Base-by-base conservation (phyloP, 1,140 invertebrate genomes). In the Drosophila neocordata region DNA sequence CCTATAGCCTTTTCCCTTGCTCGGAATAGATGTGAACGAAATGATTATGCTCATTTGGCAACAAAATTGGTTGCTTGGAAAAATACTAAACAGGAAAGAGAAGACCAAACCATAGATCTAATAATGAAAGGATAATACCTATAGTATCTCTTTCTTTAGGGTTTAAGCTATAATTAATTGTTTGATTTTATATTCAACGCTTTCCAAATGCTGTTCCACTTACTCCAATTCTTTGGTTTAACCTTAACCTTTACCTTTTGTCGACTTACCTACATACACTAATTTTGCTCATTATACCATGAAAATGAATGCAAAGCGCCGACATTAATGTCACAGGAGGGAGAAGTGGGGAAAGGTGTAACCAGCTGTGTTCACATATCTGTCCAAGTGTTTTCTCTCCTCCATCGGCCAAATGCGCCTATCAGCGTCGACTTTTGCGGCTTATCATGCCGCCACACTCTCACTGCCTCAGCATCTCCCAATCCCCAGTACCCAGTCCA, bases 391-490 rank as follows among this genome's bases (percentile, higher is more conserved):
- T 31, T 31, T 11, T 27, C 34, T 55, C 13, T 44, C 41, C 37
- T 4, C 37, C 41, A 37, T 48, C 60, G 15, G 15, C 35, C 53
- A 27, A 31, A 56, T 24, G 35, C 9, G 41, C 65, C 79, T 87
- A 85, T 85, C 81, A 78, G 82, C 41, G 15, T 11, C 37, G 31
- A 61, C 75, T 72, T 62, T 60, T 53, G 60, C 35, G 20, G 65
- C 65, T 88, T 88, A 88, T 88, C 83, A 88, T 69, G 76, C 83
- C 76, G 83, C 79, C 79, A 88, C 83, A 88, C 83, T 88, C 83
- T 87, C 83, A 88, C 82, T 76, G 55, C 37, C 73, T 31, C 65
- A 18, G 13, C 48, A 52, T 52, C 69, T 34, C 24, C 34, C n/a
- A n/a, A n/a, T n/a, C n/a, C n/a, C n/a, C n/a, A n/a, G n/a, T n/a